Percentiles rank a stretch among this genome's conserved stretches.
Conservation (phyloP, 2,888 invertebrate genomes). For the Eilema depressum region DNA sequence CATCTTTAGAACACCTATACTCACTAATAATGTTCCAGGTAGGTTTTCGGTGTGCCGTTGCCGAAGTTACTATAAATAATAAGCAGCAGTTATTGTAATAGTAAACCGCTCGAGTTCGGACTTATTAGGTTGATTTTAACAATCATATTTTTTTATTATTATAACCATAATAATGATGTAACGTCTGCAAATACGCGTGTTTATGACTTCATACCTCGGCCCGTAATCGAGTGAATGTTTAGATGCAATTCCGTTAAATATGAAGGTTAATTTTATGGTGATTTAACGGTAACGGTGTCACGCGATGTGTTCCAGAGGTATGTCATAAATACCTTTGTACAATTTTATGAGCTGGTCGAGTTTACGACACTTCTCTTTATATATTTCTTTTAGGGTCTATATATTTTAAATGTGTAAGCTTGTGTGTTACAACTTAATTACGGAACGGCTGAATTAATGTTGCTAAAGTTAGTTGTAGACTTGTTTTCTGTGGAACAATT, state of each 20-base stretch:
- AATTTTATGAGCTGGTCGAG: neutral
- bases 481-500: too few relatives aligned
- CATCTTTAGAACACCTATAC: too few relatives aligned
- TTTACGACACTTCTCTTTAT: neutral
- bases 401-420: neutral
- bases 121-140: neutral
- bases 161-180: neutral
- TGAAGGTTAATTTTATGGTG: slow-evolving; percentile 46
- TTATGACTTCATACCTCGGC: slow-evolving; percentile 14
- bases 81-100: too few relatives aligned
- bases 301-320: slow-evolving; percentile 28
- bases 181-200: slow-evolving; percentile 24
- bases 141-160: neutral
- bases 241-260: slow-evolving; percentile 37
- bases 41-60: too few relatives aligned
- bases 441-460: neutral
- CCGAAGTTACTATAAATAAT: too few relatives aligned
- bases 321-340: slow-evolving; percentile 14
- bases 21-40: too few relatives aligned
- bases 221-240: slow-evolving; percentile 35
- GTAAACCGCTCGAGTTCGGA: too few relatives aligned
- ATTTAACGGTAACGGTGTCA: slow-evolving; percentile 38
- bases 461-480: too few relatives aligned
- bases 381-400: neutral
- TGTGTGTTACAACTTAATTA: neutral